Evolutionary conservation across 2,888 invertebrate genomes (phyloP), one percentile per base, ranked within the genome.

Genomic region (Byasa hedistus): DNA sequence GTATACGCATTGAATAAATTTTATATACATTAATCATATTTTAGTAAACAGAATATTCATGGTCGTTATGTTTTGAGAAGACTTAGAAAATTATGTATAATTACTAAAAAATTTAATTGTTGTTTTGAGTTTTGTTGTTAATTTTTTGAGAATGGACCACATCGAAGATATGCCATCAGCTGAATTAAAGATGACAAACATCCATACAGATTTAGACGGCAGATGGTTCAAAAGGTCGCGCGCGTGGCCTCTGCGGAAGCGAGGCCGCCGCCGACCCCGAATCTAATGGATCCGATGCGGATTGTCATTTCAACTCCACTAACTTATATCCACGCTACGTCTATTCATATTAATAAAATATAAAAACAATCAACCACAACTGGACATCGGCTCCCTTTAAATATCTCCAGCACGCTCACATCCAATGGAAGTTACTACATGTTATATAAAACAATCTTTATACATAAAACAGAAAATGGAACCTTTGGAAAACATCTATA

Each of bases 211-310:
- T 76, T 76, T 73, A 80, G 83, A 84, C 82, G 78, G 75, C 80
- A 75, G 70, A 76, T 71, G 75, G 71, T 68, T 64, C 65, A 70
- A 83, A 82, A 88, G 87, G 89, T 86, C 84, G 78, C 61, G 68
- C 68, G 68, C 68, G 68, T 78, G 86, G 87, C 89, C 89, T 89
- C 84, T 86, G 75, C 81, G 79, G 85, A 84, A 83, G 84, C 87
- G 79, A 89, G 89, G 89, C 73, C 82, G 64, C 54, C 72, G 73
- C 77, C 76, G 76, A 69, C 74, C 72, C 78, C 80, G 71, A 51
- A 64, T 36, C 67, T 56, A 67, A 67, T 61, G 52, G 19, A 67
- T 62, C 22, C 63, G 56, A 51, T 51, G n/a, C 51, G 63, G 58
- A 48, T 48, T 36, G 59, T 56, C 36, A 57, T 52, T 21, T 21